Evolutionary conservation across 23 tunicate genomes (phyloP).

Genomic region (Trididemnum miniatum): DNA sequence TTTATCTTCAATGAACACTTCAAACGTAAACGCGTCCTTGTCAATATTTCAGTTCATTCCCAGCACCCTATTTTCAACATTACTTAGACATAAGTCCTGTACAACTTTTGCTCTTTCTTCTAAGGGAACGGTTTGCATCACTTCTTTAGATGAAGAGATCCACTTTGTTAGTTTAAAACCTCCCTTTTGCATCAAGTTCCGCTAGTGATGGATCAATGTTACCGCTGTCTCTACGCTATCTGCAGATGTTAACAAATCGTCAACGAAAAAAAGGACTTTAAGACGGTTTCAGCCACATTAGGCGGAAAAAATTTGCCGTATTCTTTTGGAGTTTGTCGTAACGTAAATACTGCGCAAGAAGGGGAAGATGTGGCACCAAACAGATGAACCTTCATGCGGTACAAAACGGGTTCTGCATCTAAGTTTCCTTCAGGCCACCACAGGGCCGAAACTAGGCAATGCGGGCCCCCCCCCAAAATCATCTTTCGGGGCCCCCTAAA

Average conservation of each 20-base stretch:
- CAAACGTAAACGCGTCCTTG: neutral
- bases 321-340: neutral
- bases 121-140: neutral
- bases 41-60: constrained; percentile 6
- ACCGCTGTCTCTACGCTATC: neutral
- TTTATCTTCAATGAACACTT: neutral
- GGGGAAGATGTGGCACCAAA: constrained; percentile 44
- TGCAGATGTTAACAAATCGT: constrained; percentile 16
- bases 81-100: neutral
- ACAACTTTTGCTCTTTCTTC: constrained; percentile 32
- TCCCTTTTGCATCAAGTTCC: neutral
- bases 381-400: constrained; percentile 30
- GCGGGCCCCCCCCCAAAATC: too few relatives aligned
- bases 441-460: too few relatives aligned
- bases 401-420: neutral
- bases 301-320: neutral
- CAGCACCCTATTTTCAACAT: neutral
- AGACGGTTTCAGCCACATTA: neutral
- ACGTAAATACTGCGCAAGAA: constrained; percentile 6
- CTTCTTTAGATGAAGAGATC: neutral
- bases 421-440: constrained; percentile 33
- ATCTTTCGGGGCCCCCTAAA: too few relatives aligned
- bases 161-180: constrained; percentile 38
- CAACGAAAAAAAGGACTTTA: constrained; percentile 35
- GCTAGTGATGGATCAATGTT: neutral